Evolutionary conservation across 2,797 vertebrate genomes (phyloP), one percentile per base, ranked within the genome.

Genomic region (Mycteria americana): DNA sequence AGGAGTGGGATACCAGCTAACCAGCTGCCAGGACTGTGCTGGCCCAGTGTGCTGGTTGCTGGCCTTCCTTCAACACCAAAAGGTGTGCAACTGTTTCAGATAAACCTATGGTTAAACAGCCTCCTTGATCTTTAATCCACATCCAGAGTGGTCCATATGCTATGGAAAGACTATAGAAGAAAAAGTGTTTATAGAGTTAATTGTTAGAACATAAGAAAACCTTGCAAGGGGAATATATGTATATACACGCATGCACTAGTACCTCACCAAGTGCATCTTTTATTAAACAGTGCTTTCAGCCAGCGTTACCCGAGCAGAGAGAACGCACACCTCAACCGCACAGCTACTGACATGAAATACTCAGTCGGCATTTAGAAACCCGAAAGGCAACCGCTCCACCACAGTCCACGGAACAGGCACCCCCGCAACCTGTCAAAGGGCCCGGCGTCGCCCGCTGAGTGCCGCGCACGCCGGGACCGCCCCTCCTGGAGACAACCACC

Each of bases 271-370:
- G 41, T 0, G 6, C 46, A 4, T 3, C 41, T 3, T 31, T 1
- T 13, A 4, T 1, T 1, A 7, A 12, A 10, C 18, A 3, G 33
- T 1, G 48, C 56, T 10, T 22, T 8, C 41, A 11, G 23, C 31
- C 54, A 12, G 50, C 56, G 9, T 2, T 27, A 14, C 39, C 45
- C 23, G 8, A 10, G 11, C 33, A 5, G 15, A 11, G 18, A 18
- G 51, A 33, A 19, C 53, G 25, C 41, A 3, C 23, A 3, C 91
- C 68, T 11, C 3, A 10, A 18, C 82, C 13, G 2, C 37, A 2
- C 45, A 11, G 31, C 77, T 92, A 78, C 56, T 81, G 96, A 97
- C 95, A 33, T 85, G 96, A 97, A 97, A 97, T 96, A 95, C 88
- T 92, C 56, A 95, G 96, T 97, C 95, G 96, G 95, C 96, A 97